Evolutionary conservation across 2,888 invertebrate genomes (phyloP), one percentile per base, ranked within the genome.

Genomic region (Sinelater perroti): DNA sequence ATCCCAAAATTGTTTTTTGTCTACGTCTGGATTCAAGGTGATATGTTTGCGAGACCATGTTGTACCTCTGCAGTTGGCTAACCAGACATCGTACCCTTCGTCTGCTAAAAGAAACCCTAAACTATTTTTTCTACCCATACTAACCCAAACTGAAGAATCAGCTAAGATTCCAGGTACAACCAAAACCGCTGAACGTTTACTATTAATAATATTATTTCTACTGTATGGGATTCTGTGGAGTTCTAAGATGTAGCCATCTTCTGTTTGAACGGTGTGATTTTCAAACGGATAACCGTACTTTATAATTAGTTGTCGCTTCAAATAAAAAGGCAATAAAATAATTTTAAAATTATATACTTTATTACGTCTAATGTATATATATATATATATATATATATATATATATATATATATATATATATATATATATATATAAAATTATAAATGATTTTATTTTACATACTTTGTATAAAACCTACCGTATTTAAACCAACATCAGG

Each of bases 91-190:
- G n/a, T 54, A 54, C 2, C 53, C 53, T 14, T 10, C 13, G 8
- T 46, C 30, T 2, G 53, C 24, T 11, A 54, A 26, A 0, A 54
- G 2, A 20, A 36, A 45, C 5, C 16, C 53, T 20, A 38, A 6
- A 2, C 6, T 24, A 11, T 14, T 21, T 21, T 21, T 24, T 13
- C 21, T 11, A 6, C 38, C 38, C 7, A 13, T 38, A n/a, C 16
- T 3, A 21, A 38, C 38, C 38, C 38, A 38, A 21, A 21, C 38
- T n/a, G 87, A 85, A 0, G 90, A 88, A 66, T 87, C 87, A 11
- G 85, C 84, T 0, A 90, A 77, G 2, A 94, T 76, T 0, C 94
- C 94, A 70, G 92, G 92, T 69, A 91, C 89, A 26, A 93, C 73
- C 50, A 91, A 78, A 52, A 85, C 87, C 7, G 82, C 89, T 65